Evolutionary conservation across 2,888 invertebrate species (phyloP), one percentile per base, ranked within the genome.

Genomic region (Seira ritae): DNA sequence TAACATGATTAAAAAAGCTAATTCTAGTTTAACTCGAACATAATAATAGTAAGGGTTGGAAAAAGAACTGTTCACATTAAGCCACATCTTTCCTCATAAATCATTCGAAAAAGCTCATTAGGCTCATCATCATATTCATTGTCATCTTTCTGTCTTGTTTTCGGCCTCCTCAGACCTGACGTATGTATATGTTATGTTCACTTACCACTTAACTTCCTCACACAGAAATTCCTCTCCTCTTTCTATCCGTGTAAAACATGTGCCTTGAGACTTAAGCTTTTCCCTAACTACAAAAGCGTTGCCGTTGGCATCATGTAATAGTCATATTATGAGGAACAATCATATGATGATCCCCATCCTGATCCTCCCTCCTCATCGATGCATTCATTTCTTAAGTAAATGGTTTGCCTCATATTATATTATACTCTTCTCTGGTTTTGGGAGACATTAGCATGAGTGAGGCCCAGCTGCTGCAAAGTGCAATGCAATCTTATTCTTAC

Each of bases 81-180:
- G 55, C 55, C 17, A 12, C 17, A 17, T 68, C 76, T 66, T 55
- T 71, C 62, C 83, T 78, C 83, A 83, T 83, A 83, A 83, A 83
- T 83, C 83, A 83, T 83, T 83, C 74, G 83, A 66, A 83, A 82
- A 83, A 83, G 83, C 83, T 83, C 83, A 83, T 83, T 83, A 78
- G 69, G 83, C 74, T 78, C 83, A 78, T 78, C 83, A 78, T 83
- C 83, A 83, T 78, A 83, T 78, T 83, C 83, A 78, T 83, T 83
- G 78, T 83, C 83, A 83, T 83, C 83, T 78, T 55, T 74, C 73
- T 78, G 77, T 73, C 77, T 82, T 82, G 82, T 82, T 78, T 77
- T 82, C 72, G 83, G 73, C 83, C 78, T 83, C 83, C 78, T 83
- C 65, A 78, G 83, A 83, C n/a, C n/a, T n/a, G n/a, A n/a, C n/a